phyloP scores from a whole-genome alignment of 2,797 vertebrate species.

The Iguana delicatissima region DNA sequence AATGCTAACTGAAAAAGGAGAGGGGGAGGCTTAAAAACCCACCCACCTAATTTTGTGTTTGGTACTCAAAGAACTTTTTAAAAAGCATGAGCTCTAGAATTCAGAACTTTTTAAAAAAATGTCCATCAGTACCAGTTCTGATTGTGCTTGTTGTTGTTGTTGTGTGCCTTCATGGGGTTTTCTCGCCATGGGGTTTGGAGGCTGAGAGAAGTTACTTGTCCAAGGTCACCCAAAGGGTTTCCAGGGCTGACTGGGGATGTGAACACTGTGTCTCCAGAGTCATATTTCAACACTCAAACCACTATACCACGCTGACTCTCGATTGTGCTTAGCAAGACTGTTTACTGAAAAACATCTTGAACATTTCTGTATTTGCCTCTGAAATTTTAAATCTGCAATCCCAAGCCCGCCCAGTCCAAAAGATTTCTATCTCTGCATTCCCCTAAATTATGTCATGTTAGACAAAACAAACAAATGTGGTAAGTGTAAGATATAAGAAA shows the following conservation, averaged over 20 bases:
- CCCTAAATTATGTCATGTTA: conserved; percentile 67
- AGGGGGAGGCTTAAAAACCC: conserved; percentile 51
- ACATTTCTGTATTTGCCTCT: conserved; percentile 30
- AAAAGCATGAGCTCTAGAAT: background rate
- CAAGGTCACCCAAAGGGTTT: too few species aligned
- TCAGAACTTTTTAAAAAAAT: conserved; percentile 42
- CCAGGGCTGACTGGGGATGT: too few species aligned
- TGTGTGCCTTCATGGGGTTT: too few species aligned
- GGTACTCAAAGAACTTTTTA: conserved; percentile 39
- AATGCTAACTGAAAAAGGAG: conserved; percentile 31
- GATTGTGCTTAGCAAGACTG: conserved; percentile 27
- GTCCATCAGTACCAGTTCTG: conserved; percentile 44
- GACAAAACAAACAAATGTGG: conserved; percentile 36
- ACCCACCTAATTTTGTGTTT: conserved; percentile 50
- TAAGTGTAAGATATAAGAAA: conserved; percentile 67
- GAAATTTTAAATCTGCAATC: conserved; percentile 40
- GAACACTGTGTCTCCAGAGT: too few species aligned
- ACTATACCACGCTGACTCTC: too few species aligned
- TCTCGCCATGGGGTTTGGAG: too few species aligned
- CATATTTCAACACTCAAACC: too few species aligned
- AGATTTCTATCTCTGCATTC: conserved; percentile 64
- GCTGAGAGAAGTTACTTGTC: too few species aligned
- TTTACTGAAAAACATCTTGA: conserved; percentile 40
- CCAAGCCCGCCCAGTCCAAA: conserved; percentile 46
- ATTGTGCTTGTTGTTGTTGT: background rate